phyloP scores from a whole-genome alignment of 2,888 invertebrate species.

The Epinotia bilunana region DNA sequence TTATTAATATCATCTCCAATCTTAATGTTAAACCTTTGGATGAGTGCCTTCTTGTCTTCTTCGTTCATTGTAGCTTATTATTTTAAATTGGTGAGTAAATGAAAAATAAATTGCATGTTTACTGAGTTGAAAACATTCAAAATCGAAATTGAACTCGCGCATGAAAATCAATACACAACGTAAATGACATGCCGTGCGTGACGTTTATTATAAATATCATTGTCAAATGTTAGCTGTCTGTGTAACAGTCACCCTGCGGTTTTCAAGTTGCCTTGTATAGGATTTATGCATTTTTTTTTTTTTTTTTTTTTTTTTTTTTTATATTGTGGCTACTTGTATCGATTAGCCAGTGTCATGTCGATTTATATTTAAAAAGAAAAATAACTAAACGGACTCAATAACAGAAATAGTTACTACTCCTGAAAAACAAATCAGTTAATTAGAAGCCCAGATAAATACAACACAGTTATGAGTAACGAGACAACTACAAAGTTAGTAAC shows the following conservation, averaged over 20 bases:
- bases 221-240: neutral
- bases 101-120: conserved; percentile 11
- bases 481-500: too few relatives aligned
- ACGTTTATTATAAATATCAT: conserved; percentile 20
- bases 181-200: neutral
- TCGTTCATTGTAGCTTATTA: conserved; percentile 57
- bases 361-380: too few relatives aligned
- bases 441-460: too few relatives aligned
- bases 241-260: neutral
- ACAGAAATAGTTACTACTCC: too few relatives aligned
- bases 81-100: conserved; percentile 28
- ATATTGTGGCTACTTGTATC: too few relatives aligned
- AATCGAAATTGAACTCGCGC: neutral
- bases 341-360: too few relatives aligned
- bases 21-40: conserved; percentile 72
- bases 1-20: conserved; percentile 74
- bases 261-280: neutral
- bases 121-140: neutral
- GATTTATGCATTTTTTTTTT: neutral
- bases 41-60: conserved; percentile 76
- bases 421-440: too few relatives aligned
- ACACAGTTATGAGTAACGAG: too few relatives aligned
- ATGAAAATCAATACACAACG: conserved; percentile 12
- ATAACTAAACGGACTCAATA: too few relatives aligned
- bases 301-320: too few relatives aligned